Evolutionary conservation across 2,888 invertebrate genomes (phyloP), one percentile per base, ranked within the genome.

Genomic region (Anoplius nigerrimus): DNA sequence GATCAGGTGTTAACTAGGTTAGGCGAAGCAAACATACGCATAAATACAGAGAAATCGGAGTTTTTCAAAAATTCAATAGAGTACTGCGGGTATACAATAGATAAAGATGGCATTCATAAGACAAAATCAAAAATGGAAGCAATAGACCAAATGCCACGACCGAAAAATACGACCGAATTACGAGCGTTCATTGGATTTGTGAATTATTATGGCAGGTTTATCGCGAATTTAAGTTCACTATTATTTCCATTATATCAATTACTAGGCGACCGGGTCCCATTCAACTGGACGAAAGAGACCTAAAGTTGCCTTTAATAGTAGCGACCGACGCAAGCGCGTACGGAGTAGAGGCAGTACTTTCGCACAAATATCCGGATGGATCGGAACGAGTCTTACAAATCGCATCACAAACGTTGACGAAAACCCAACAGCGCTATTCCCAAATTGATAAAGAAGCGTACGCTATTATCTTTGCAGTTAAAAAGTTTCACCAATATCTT

Each of bases 101-200:
- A 73, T 66, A 34, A 48, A 16, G 18, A 56, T 0, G 68, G 60
- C n/a, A 64, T 71, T 5, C 65, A 71, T 52, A 68, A 71, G 51
- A 45, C 6, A 15, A 52, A 15, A 48, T 5, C 16, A 8, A 71
- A 69, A 57, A 57, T 69, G n/a, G 56, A 63, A 2, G 56, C 66
- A 2, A 18, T 79, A 64, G 71, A 78, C 80, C 11, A 81, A 77
- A 48, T 83, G 76, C 18, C 48, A 55, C 8, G 66, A 73, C 69
- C 67, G 0, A 59, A 18, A 15, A 62, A 75, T 34, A 46, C 56
- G 0, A 24, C 62, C 2, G 60, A 67, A 61, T 27, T 72, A 18
- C 56, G 65, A 20, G 52, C 66, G 0, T 72, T 71, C 8, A 53
- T 74, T 2, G 66, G 64, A 6, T 64, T 70, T 48, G 45, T 73